Base-by-base conservation (phyloP, 1,140 invertebrate species). In the Hyles vespertilio region DNA sequence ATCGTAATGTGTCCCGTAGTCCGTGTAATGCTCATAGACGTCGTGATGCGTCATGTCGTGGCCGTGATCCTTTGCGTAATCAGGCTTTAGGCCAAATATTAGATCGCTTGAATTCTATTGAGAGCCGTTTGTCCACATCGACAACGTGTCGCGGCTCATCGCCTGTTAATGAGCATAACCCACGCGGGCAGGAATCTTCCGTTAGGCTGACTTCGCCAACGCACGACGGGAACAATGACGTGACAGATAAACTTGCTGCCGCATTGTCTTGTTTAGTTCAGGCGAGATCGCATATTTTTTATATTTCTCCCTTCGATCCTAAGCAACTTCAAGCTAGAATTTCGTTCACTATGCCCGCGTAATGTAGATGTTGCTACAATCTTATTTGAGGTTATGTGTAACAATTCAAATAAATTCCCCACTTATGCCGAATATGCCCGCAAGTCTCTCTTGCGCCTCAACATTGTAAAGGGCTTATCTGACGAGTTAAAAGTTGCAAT, bases 221-320 rank as follows among this genome's bases (percentile, higher is more conserved):
- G 44, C 3, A 10, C 9, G 3, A 10, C 9, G 6, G 9, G 3
- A 46, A 46, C 34, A 54, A 54, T 10, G 40, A 54, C 22, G 50
- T 51, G 5, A 45, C 49, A 4, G 43, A 59, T 46, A 45, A 33
- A 10, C 22, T 52, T 33, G 57, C 52, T 12, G 57, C 44, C 11
- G 57, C 57, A 46, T 45, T 52, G 5, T 52, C 49, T 51, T 47
- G 22, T 4, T 47, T 59, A 45, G 9, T 51, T 52, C 44, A 51
- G 34, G 50, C 10, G 43, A 52, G 49, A 46, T 52, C 57, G 9
- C 12, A 59, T n/a, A 52, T 52, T 59, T 59, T n/a, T 45, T 59
- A 59, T 34, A 59, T 59, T 47, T 59, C 49, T 36, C 32, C 22
- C 3, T 46, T 46, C 6, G 6, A 46, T 46, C 44, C 44, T 10